phyloP scores from a whole-genome alignment of 2,113 vertebrate genomes.

The Salvator merianae region DNA sequence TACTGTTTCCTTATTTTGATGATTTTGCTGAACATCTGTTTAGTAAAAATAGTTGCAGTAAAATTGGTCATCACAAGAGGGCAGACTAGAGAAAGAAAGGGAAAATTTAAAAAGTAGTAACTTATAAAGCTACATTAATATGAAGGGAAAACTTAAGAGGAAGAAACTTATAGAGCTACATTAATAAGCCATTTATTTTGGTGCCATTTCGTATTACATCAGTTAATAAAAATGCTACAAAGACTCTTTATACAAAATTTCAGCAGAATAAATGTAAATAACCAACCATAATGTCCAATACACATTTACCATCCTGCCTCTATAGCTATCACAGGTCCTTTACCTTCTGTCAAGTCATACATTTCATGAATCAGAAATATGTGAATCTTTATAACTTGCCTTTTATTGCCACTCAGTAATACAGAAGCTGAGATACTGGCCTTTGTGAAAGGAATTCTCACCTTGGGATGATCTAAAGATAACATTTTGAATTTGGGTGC shows the following conservation, averaged over 20 bases:
- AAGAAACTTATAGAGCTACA: background rate
- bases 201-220: background rate
- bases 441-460: background rate
- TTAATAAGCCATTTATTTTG: background rate
- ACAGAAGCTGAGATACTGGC: background rate
- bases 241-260: background rate
- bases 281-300: no score
- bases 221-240: background rate
- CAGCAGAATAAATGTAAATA: background rate
- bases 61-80: conserved; percentile 71
- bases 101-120: background rate
- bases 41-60: conserved; percentile 50
- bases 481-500: no score
- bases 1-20: background rate
- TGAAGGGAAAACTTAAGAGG: background rate
- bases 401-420: background rate
- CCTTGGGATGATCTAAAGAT: no score
- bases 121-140: background rate
- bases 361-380: background rate
- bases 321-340: background rate
- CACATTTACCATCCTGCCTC: background rate
- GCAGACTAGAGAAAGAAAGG: conserved; percentile 60
- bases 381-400: background rate
- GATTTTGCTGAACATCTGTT: background rate
- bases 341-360: background rate